These are phyloP conservation scores for Benthosema pterotum DNA, from an alignment of 2,797 vertebrate genomes.

Conservation along the genomic window DNA sequence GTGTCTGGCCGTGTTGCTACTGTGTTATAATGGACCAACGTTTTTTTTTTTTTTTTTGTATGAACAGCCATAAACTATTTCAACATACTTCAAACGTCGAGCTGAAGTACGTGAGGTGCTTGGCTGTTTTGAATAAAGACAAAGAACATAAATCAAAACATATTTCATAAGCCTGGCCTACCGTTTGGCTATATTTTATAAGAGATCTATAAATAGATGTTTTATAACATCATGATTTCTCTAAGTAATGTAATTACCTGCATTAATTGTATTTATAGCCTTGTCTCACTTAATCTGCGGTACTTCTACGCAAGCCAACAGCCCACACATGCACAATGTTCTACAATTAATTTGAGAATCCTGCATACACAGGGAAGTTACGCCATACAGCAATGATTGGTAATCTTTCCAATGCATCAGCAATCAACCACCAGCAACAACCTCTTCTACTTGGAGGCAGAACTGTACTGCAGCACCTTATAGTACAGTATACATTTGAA, in stretches of 20 bases:
- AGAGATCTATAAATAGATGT: slow-evolving; percentile 28
- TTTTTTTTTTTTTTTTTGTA: too few species aligned
- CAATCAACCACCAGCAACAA: neutral
- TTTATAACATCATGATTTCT: neutral
- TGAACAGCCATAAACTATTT: slow-evolving; percentile 48
- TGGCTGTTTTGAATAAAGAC: slow-evolving; percentile 26
- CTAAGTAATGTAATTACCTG: too few species aligned
- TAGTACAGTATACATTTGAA: too few species aligned
- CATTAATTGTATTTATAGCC: too few species aligned
- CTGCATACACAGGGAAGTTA: neutral
- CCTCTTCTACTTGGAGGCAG: too few species aligned
- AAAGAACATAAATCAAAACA: slow-evolving; percentile 32
- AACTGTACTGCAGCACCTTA: too few species aligned
- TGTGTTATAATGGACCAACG: slow-evolving; percentile 49
- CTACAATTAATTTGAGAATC: neutral
- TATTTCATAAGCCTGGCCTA: slow-evolving; percentile 17
- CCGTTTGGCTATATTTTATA: slow-evolving; percentile 12
- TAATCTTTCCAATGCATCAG: neutral
- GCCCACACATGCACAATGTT: too few species aligned
- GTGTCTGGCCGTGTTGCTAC: slow-evolving; percentile 56
- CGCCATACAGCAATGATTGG: neutral
- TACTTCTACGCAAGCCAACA: too few species aligned
- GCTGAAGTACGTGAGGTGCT: slow-evolving; percentile 47
- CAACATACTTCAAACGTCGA: slow-evolving; percentile 65
- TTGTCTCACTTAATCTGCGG: too few species aligned